A percentile compares a stretch with the other conserved stretches of the same genome.
Evolutionary conservation across 2,113 vertebrate genomes (phyloP).

Genomic region (Bambusicola thoracicus): DNA sequence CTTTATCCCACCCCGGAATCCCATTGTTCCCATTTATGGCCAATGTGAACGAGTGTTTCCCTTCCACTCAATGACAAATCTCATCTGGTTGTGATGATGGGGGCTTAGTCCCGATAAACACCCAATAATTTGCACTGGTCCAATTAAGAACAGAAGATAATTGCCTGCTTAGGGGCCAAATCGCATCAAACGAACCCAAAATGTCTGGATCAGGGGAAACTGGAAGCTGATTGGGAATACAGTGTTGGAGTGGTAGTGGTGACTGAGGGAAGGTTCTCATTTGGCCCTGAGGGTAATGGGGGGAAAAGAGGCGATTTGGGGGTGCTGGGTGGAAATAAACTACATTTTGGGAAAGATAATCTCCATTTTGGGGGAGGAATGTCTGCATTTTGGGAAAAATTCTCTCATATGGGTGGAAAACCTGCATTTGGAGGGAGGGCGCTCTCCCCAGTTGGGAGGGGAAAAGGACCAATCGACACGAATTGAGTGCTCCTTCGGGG

Average conservation of each 20-base stretch:
- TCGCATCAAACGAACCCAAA: neutral
- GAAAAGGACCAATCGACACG: too few relatives aligned
- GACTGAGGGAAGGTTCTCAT: neutral
- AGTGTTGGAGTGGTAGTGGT: rapidly evolving
- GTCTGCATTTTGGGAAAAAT: too few relatives aligned
- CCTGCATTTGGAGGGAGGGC: too few relatives aligned
- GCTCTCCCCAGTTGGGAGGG: too few relatives aligned
- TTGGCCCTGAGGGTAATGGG: neutral
- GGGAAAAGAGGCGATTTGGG: neutral
- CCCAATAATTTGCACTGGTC: neutral
- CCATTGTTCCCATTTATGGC: neutral
- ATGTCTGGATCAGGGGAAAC: neutral
- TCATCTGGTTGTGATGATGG: rapidly evolving
- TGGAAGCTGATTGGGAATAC: neutral
- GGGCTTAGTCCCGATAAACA: neutral
- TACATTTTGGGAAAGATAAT: too few relatives aligned
- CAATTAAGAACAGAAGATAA: rapidly evolving
- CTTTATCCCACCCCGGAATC: neutral
- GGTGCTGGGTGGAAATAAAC: too few relatives aligned
- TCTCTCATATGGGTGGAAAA: neutral
- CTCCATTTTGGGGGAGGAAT: too few relatives aligned
- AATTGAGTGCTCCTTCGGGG: too few relatives aligned
- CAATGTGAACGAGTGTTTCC: neutral
- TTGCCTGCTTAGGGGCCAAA: neutral
- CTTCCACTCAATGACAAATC: neutral